A percentile compares a stretch with the other conserved stretches of the same genome.
phyloP scores from a whole-genome alignment of 1,140 invertebrate species.

The Bombus turneri region DNA sequence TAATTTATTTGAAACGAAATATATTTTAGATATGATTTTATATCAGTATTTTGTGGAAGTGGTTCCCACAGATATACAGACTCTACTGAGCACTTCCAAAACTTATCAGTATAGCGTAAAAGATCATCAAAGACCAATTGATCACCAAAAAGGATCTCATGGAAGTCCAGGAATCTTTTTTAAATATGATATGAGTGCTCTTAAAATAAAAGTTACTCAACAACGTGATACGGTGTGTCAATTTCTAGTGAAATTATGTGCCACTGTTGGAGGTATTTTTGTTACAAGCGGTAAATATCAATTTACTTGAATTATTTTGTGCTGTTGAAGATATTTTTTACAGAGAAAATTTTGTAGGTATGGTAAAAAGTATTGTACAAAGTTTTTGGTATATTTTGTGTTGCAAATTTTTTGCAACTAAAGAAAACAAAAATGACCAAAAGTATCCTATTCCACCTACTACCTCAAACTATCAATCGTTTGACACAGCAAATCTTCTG shows the following conservation, averaged over 20 bases:
- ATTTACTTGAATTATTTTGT: constrained; percentile 15
- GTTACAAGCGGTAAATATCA: constrained; percentile 87
- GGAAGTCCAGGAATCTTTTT: constrained; percentile 97
- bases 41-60: constrained; percentile 98
- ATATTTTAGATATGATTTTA: constrained; percentile 87
- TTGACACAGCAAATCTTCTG: constrained; percentile 67
- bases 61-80: constrained; percentile 95
- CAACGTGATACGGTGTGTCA: constrained; percentile 90
- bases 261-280: constrained; percentile 95
- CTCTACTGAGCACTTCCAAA: constrained; percentile 86
- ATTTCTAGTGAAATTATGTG: constrained; percentile 93
- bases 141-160: constrained; percentile 90
- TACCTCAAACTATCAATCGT: constrained; percentile 32
- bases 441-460: constrained; percentile 19
- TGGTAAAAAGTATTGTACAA: constrained; percentile 80
- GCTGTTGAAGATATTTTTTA: constrained; percentile 27
- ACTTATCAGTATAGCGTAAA: constrained; percentile 97
- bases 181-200: constrained; percentile 95
- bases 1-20: constrained; percentile 34
- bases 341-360: constrained; percentile 71
- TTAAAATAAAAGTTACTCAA: constrained; percentile 93
- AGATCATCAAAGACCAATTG: constrained; percentile 90
- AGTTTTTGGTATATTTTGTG: constrained; percentile 75
- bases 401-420: constrained; percentile 71
- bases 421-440: constrained; percentile 43